Base-by-base conservation (phyloP, 2,888 invertebrate species). In the Melieria omissa region DNA sequence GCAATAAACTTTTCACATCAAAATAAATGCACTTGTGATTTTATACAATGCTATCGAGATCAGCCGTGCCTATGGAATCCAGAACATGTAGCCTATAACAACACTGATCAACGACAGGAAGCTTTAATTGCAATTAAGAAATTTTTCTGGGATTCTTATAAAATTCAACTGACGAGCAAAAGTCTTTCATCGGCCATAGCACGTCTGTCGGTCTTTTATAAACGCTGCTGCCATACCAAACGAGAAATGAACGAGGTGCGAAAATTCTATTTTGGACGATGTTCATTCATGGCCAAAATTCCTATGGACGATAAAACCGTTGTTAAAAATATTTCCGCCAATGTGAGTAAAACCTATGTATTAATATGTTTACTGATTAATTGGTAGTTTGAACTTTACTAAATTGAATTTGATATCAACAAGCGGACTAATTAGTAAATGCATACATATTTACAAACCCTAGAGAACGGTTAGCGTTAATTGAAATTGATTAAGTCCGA, bases 21-120 rank as follows among this genome's bases (percentile, higher is more conserved):
- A 16, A 71, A 71, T 66, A 68, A 72, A 29, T 12, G 64, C 42
- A 72, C 68, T 5, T 52, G 52, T 45, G 67, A 72, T 67, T 72
- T 68, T 8, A 68, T 72, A 6, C 14, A 67, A 46, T 68, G 68
- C 12, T 57, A 64, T 8, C 57, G 60, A 7, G 54, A 68, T 14
- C 68, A 68, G 5, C 54, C 58, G 8, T 72, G 63, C 41, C 52
- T 72, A 60, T 72, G 68, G 67, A 12, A 64, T 68, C 58, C 63
- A 44, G 45, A 64, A 52, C n/a, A 47, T 4, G n/a, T 62, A 2
- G 71, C 58, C 14, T 71, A 63, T 42, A 62, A 62, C 5, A 49
- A 71, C 16, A 1, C 62, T 8, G 57, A 62, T 6, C n/a, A 49
- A 45, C 63, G 64, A 10, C 8, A 12, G n/a, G 7, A 60, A 10